Percentiles rank a stretch among this genome's conserved stretches.
These are phyloP conservation scores for Palloptera scutellata DNA, from an alignment of 2,888 invertebrate genomes.

Conservation along the genomic window DNA sequence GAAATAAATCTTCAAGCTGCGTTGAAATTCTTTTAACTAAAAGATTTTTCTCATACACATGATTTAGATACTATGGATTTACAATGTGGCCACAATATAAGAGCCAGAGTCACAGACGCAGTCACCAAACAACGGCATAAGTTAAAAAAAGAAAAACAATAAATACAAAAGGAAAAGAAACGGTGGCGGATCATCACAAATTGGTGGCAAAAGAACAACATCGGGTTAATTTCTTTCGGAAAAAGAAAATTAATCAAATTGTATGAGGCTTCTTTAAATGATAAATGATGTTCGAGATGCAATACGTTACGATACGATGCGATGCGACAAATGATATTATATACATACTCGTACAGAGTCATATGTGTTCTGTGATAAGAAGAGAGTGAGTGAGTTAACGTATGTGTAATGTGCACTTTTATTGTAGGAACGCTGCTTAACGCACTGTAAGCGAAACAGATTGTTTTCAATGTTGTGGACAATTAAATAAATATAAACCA, in stretches of 20 bases:
- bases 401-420: neutral
- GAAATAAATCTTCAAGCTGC: slow-evolving; percentile 58
- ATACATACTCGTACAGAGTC: slow-evolving; percentile 8
- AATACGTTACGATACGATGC: slow-evolving; percentile 42
- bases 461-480: too few species aligned
- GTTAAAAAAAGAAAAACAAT: slow-evolving; percentile 26
- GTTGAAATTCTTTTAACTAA: slow-evolving; percentile 17
- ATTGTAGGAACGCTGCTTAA: too few species aligned
- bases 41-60: neutral
- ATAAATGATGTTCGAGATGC: slow-evolving; percentile 56
- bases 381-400: neutral
- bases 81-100: slow-evolving; percentile 18
- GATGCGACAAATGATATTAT: slow-evolving; percentile 58
- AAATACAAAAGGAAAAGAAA: slow-evolving; percentile 22
- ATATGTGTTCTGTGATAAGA: slow-evolving; percentile 11
- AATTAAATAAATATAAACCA: too few species aligned
- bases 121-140: slow-evolving; percentile 19
- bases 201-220: slow-evolving; percentile 47
- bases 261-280: slow-evolving; percentile 52
- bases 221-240: slow-evolving; percentile 63
- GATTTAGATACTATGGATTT: slow-evolving; percentile 1
- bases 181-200: slow-evolving; percentile 39
- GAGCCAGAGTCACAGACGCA: slow-evolving; percentile 1
- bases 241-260: slow-evolving; percentile 57
- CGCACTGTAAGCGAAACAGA: too few species aligned